Percentiles rank a stretch among this genome's conserved stretches.
These are phyloP conservation scores for Palaemon carinicauda DNA, from an alignment of 1,140 invertebrate species.

Conservation along the genomic window DNA sequence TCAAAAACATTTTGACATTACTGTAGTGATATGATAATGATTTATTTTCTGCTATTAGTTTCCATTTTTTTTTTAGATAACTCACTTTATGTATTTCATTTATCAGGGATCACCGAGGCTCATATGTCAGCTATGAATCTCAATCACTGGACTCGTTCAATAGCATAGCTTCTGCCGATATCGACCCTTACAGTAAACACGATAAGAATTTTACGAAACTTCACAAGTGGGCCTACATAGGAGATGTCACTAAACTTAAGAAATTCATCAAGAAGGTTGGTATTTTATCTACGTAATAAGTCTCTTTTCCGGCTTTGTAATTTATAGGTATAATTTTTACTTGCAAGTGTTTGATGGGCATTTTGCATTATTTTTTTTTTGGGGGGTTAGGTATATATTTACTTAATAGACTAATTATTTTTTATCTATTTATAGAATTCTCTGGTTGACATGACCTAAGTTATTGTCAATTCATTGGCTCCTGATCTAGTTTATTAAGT, in stretches of 20 bases:
- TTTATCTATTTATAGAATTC: no score
- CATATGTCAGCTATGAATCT: conserved; percentile 41
- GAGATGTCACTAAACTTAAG: conserved; percentile 23
- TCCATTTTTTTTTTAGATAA: no score
- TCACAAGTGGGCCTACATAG: conserved; percentile 39
- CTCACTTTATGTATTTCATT: background rate
- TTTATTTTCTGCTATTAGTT: no score
- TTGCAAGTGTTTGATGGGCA: no score
- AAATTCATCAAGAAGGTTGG: conserved; percentile 44
- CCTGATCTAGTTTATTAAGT: no score
- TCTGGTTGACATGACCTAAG: no score
- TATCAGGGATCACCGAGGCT: conserved; percentile 14
- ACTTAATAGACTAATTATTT: no score
- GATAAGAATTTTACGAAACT: conserved; percentile 42
- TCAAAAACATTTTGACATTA: no score
- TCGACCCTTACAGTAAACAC: conserved; percentile 21
- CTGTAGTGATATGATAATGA: no score
- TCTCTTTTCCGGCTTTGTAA: background rate
- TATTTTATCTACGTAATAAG: background rate
- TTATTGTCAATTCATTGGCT: no score
- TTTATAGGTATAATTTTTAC: background rate
- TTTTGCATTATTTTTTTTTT: no score
- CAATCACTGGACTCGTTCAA: conserved; percentile 41
- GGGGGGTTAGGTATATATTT: no score
- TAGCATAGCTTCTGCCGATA: background rate